Conservation (phyloP, 2,888 invertebrate species). For the Adelphocoris suturalis region DNA sequence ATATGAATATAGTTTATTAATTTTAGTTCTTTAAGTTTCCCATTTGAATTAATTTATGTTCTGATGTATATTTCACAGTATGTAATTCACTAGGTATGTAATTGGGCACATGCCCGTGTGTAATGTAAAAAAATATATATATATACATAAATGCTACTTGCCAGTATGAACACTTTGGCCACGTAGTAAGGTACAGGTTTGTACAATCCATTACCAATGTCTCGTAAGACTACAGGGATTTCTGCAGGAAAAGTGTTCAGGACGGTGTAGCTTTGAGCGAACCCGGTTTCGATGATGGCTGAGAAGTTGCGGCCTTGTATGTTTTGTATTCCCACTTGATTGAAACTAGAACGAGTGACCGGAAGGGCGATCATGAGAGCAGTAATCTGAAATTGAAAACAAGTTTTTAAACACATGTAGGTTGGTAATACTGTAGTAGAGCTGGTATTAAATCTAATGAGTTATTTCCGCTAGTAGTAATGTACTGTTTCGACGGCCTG, state of each 20-base stretch:
- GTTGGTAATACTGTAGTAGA: too few species aligned
- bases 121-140: too few species aligned
- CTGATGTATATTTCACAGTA: too few species aligned
- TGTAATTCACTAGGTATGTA: too few species aligned
- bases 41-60: too few species aligned
- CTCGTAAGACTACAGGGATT: conserved; percentile 75
- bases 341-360: conserved; percentile 81
- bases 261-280: conserved; percentile 75
- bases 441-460: too few species aligned
- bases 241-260: conserved; percentile 76
- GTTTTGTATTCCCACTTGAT: conserved; percentile 77
- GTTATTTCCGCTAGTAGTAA: too few species aligned
- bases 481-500: too few species aligned
- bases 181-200: conserved; percentile 75
- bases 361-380: conserved; percentile 83
- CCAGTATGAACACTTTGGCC: conserved; percentile 80
- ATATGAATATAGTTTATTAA: too few species aligned
- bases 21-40: too few species aligned
- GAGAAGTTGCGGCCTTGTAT: conserved; percentile 76
- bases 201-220: conserved; percentile 80
- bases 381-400: conserved; percentile 80
- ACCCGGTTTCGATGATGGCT: conserved; percentile 76
- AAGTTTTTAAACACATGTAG: not conserved
- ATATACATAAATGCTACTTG: conserved; percentile 78
- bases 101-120: too few species aligned